These are phyloP conservation scores for Neofelis nebulosa DNA, from an alignment of 2,113 vertebrate genomes.

Conservation along the genomic window DNA sequence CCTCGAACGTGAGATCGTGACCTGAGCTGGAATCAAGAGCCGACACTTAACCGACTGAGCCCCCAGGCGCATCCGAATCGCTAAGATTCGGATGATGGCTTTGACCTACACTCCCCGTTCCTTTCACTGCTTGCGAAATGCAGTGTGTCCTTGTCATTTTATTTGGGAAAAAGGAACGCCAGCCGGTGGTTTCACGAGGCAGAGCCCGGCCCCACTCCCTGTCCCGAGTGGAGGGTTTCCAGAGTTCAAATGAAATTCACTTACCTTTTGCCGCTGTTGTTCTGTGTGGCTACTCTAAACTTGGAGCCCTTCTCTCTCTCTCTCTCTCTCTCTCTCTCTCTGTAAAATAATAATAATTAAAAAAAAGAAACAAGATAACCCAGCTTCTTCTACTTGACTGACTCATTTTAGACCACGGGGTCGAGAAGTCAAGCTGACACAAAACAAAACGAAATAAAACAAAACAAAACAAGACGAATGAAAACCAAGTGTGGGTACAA, in stretches of 20 bases:
- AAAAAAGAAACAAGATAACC: neutral
- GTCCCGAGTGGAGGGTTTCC: conserved; percentile 5
- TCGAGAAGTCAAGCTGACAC: neutral
- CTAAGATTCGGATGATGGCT: neutral
- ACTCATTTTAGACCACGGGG: neutral
- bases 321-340: neutral
- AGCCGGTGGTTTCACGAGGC: neutral
- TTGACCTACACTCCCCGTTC: neutral
- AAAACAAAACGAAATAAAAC: neutral
- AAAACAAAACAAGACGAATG: neutral
- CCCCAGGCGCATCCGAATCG: too few relatives aligned
- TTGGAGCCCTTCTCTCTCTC: neutral
- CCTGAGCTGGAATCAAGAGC: too few relatives aligned
- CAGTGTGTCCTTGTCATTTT: neutral
- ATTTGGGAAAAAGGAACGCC: conserved; percentile 11
- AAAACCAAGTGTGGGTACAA: neutral
- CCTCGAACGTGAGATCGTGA: too few relatives aligned
- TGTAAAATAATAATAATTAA: neutral
- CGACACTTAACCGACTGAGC: too few relatives aligned
- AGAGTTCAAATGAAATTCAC: neutral
- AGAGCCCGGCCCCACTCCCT: neutral
- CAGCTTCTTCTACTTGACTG: neutral
- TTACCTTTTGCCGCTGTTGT: neutral
- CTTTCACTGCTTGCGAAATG: neutral
- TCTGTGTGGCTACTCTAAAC: neutral